A percentile compares a stretch with the other conserved stretches of the same genome.
phyloP scores from a whole-genome alignment of 2,888 invertebrate genomes.

The Rhopalosiphum nymphaeae region DNA sequence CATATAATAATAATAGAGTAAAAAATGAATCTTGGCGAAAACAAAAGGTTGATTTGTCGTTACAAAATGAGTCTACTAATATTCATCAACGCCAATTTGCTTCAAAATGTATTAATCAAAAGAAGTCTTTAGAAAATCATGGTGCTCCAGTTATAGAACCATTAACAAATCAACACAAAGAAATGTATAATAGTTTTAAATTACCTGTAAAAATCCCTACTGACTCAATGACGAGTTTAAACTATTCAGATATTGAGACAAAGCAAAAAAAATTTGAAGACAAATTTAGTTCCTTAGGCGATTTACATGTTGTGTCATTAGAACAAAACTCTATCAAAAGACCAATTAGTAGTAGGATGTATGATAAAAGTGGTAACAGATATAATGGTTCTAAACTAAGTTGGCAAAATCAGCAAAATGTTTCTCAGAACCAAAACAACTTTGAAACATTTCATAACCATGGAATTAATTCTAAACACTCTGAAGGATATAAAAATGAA shows the following conservation, averaged over 20 bases:
- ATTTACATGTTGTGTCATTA: neutral
- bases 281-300: neutral
- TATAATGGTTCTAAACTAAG: neutral
- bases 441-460: neutral
- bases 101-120: neutral
- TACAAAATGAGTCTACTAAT: neutral
- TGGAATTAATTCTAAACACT: neutral
- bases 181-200: neutral
- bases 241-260: neutral
- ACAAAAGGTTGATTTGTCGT: neutral
- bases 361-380: neutral
- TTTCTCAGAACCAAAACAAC: neutral
- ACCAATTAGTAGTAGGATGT: neutral
- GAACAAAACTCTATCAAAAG: neutral
- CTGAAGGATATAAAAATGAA: neutral
- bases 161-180: neutral
- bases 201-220: neutral
- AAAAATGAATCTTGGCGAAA: neutral
- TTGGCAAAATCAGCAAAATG: neutral
- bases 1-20: neutral
- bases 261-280: slow-evolving; percentile 2
- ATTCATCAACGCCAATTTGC: neutral
- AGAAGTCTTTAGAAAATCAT: neutral
- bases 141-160: neutral
- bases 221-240: neutral